phyloP scores from a whole-genome alignment of 2,888 invertebrate species.

The Platerodrilus igneus region DNA sequence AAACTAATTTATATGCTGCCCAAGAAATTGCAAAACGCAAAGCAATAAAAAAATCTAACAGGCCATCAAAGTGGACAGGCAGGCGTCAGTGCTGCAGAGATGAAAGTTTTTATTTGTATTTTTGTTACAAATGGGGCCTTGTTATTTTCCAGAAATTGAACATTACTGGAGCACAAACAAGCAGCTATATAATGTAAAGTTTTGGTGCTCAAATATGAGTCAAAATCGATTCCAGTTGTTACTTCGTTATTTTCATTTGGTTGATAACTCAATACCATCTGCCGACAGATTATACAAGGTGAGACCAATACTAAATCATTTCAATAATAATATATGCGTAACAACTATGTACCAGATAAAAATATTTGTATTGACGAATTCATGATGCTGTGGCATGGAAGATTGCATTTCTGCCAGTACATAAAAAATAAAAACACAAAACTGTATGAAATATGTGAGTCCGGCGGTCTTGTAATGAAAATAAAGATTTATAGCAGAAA shows the following conservation, averaged over 20 bases:
- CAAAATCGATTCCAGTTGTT: slow-evolving; percentile 26
- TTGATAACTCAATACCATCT: slow-evolving; percentile 25
- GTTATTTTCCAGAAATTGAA: slow-evolving; percentile 23
- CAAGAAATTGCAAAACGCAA: slow-evolving; percentile 26
- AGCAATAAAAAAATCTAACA: slow-evolving; percentile 23
- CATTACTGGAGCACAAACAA: slow-evolving; percentile 27
- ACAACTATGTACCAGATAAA: slow-evolving; percentile 30
- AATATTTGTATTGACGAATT: slow-evolving; percentile 28
- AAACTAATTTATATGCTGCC: slow-evolving; percentile 30
- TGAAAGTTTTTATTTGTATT: too few relatives aligned
- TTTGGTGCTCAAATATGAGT: too few relatives aligned
- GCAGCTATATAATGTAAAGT: too few relatives aligned
- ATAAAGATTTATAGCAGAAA: slow-evolving; percentile 28
- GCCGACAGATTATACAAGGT: slow-evolving; percentile 30
- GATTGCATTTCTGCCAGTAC: slow-evolving; percentile 26
- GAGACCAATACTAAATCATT: slow-evolving; percentile 31
- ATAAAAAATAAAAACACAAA: slow-evolving; percentile 33
- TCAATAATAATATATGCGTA: slow-evolving; percentile 32
- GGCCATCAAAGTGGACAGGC: slow-evolving; percentile 22
- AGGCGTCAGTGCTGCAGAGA: too few relatives aligned
- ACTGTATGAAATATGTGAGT: slow-evolving; percentile 32
- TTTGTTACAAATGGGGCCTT: too few relatives aligned
- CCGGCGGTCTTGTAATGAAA: slow-evolving; percentile 28
- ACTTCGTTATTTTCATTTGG: slow-evolving; percentile 26
- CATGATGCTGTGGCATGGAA: slow-evolving; percentile 30